Evolutionary conservation across 2,888 invertebrate species (phyloP), one percentile per base, ranked within the genome.

Genomic region (Cheilosia vulpina): DNA sequence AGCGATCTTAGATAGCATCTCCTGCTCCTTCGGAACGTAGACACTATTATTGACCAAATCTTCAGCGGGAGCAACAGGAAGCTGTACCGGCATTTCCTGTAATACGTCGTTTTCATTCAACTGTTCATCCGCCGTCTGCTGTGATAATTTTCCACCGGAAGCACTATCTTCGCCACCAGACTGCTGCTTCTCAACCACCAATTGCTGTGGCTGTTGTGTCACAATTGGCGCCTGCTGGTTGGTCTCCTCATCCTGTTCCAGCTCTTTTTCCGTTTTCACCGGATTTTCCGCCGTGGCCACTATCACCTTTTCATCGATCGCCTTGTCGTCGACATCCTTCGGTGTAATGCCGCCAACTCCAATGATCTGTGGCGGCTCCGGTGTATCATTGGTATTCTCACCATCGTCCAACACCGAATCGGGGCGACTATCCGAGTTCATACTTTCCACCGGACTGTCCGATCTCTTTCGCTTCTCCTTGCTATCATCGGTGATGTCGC

Each of bases 401-500:
- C 94, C 95, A 82, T 94, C 93, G 89, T 94, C 94, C 92, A 96
- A 95, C 60, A 96, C 95, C 52, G 97, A 96, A 89, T 96, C 97
- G 4, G 92, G 92, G 15, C 93, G 90, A 89, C 97, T 97, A 90
- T 97, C 97, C 87, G 97, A 96, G 57, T 96, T 96, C 82, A 96
- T 94, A 90, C 97, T 97, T 90, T 96, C 96, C 52, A 96, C 95
- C 15, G 97, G 97, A 93, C 97, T 97, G 84, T 93, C 93, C 38
- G 93, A 90, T 21, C 93, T 90, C 83, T 93, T 93, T 45, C 94
- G 91, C 88, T 94, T 94, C 71, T 94, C 94, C 87, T 94, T 93
- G 43, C 68, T 89, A 63, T 93, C 93, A 69, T 93, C 93, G 53
- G 90, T 90, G 58, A 90, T 91, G 60, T 90, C 90, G 19, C 93